Evolutionary conservation across 2,888 invertebrate genomes (phyloP).

Genomic region (Euclidia mi): DNA sequence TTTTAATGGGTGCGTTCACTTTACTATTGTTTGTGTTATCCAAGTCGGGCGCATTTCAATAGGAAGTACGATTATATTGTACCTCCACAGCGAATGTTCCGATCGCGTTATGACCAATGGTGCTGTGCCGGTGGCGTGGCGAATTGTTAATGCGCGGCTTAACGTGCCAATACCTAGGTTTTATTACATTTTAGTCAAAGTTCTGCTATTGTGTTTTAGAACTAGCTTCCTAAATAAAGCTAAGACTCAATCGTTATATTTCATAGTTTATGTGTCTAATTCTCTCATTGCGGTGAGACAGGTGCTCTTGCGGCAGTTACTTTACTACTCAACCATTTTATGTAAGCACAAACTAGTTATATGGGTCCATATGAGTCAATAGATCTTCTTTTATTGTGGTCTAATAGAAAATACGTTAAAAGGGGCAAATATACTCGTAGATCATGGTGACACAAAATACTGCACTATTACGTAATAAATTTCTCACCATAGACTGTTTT

Average conservation of each 20-base stretch:
- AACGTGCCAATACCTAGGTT: slow-evolving; percentile 13
- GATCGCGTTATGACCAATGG: slow-evolving; percentile 57
- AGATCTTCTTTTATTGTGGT: too few species aligned
- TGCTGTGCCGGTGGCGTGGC: slow-evolving; percentile 40
- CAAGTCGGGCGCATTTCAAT: slow-evolving; percentile 68
- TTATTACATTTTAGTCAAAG: slow-evolving; percentile 20
- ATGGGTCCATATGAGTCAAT: too few species aligned
- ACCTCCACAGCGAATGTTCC: slow-evolving; percentile 60
- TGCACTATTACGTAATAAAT: too few species aligned
- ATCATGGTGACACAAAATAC: too few species aligned
- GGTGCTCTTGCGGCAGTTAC: too few species aligned
- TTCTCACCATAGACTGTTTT: too few species aligned
- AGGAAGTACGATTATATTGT: slow-evolving; percentile 72
- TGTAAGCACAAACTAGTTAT: too few species aligned
- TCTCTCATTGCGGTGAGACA: too few species aligned
- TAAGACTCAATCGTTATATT: neutral
- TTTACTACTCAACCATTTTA: too few species aligned
- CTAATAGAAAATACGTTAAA: too few species aligned
- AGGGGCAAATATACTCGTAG: too few species aligned
- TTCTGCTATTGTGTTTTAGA: slow-evolving; percentile 10
- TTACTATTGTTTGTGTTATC: slow-evolving; percentile 83
- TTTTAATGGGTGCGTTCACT: slow-evolving; percentile 85
- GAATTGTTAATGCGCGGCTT: slow-evolving; percentile 44
- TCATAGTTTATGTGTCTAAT: too few species aligned
- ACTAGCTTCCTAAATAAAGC: neutral